These are phyloP conservation scores for Galerucella calmariensis DNA, from an alignment of 2,888 invertebrate species.

Conservation along the genomic window DNA sequence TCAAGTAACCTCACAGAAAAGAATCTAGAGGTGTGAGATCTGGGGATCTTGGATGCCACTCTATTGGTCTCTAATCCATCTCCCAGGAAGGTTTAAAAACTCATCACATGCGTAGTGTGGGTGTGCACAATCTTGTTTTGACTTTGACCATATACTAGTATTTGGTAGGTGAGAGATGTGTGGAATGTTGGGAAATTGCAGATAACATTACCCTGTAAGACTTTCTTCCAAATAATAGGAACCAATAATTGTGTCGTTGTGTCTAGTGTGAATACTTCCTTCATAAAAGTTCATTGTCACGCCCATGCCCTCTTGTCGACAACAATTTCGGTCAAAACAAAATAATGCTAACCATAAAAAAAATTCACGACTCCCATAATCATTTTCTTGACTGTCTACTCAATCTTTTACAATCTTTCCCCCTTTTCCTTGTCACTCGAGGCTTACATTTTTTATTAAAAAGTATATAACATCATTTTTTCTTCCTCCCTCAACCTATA, in stretches of 20 bases:
- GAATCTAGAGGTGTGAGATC: background rate
- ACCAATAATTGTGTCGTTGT: no score
- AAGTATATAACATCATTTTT: conserved; percentile 12
- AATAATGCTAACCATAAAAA: background rate
- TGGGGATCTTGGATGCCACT: background rate
- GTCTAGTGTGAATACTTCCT: background rate
- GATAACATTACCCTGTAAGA: no score
- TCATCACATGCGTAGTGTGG: no score
- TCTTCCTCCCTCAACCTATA: background rate
- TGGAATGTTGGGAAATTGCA: no score
- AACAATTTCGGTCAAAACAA: background rate
- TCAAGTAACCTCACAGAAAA: background rate
- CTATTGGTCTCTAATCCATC: no score
- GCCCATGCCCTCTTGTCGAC: background rate
- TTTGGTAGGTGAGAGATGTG: no score
- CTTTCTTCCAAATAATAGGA: no score
- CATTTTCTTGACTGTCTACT: background rate
- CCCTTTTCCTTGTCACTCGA: background rate
- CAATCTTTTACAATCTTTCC: background rate
- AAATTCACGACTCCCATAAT: background rate
- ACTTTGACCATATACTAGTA: no score
- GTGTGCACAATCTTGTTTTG: no score
- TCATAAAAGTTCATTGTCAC: background rate
- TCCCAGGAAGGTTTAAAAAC: no score
- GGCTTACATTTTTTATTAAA: conserved; percentile 11